Base-by-base conservation (phyloP, 53 echinoderm and acorn worm genomes). In the Holothuria scabra region DNA sequence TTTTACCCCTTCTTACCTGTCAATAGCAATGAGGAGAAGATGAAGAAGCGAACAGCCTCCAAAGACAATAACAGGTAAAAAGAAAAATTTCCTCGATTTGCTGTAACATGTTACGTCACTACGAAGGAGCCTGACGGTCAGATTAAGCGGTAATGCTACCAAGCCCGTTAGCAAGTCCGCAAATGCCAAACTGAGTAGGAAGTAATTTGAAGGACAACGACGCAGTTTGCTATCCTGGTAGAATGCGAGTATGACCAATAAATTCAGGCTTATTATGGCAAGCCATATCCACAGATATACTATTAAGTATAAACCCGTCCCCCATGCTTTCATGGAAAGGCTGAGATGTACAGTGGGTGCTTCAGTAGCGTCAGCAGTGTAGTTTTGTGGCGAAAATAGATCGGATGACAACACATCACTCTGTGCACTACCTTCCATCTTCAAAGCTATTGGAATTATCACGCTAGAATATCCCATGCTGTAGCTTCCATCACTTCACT, bases 11-110 rank as follows among this genome's bases (percentile, higher is more conserved):
- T 28, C 75, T 75, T 75, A 75, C 75, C 75, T 75, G 46, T 75
- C 75, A 7, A 75, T 35, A 8, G 75, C 75, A 12, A 75, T 75
- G 18, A 75, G 37, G 2, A 75, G 48, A 55, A 75, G 76, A 56
- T 76, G 76, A 0, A 75, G 75, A 18, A 76, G 52, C 1, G 76
- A 76, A 57, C 76, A 76, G 11, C 76, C 76, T 57, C 76, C 76
- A 30, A 76, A 76, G 13, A 76, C 28, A 20, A 76, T 76, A 8
- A 76, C 58, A 28, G 76, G 76, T 25, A 76, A 29, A 76, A 56
- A 76, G 76, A 76, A 76, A 56, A 28, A 76, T 25, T 29, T 76
- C 58, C 76, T 76, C 16, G 76, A 28, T 19, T 28, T 28, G 52
- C 76, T 76, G 76, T 76, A 76, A 31, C 76, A 76, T 23, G 76